Base-by-base conservation (phyloP, 1,140 invertebrate genomes). In the Ooceraea biroi region DNA sequence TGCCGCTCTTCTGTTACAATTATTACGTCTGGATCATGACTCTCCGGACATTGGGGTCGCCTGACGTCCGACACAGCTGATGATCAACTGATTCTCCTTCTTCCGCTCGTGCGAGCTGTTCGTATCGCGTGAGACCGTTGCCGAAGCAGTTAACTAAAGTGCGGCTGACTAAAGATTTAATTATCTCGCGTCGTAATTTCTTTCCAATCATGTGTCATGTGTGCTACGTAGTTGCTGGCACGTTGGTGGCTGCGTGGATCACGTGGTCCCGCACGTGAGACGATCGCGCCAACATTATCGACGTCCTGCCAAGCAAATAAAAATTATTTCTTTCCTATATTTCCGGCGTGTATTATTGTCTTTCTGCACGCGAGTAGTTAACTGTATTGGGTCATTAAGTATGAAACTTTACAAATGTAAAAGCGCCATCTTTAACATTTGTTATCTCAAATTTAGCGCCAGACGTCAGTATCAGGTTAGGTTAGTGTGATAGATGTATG, bases 271-370 rank as follows among this genome's bases (percentile, higher is more conserved):
- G 14, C 11, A 17, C 12, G 69, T 44, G 44, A 65, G 52, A 68
- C 41, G 48, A 82, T 77, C 52, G 74, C 65, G 52, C 36, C 77
- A 3, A 27, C 46, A 25, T 65, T 83, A 88, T 88, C 77, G 86
- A 88, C 86, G 46, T 85, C 46, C 71, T 36, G 61, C 71, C 61
- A 1, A 66, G 41, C 1, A 22, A 27, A 57, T 3, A 1, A 71
- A 71, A 50, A 80, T 57, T 44, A 44, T 57, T 46, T 46, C 8
- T 25, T 44, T 58, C 14, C 14, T n/a, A 52, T n/a, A n/a, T n/a
- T n/a, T n/a, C n/a, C 50, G 12, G 19, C 22, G 57, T 17, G 17
- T 27, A 46, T 17, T 50, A 46, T 55, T 61, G 27, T 14, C 17
- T 0, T 17, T 12, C 7, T 14, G 10, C 4, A 68, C 14, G 25